A percentile compares a stretch with the other conserved stretches of the same genome.
These are phyloP conservation scores for Babylonia areolata DNA, from an alignment of 1,140 invertebrate genomes.

Conservation along the genomic window DNA sequence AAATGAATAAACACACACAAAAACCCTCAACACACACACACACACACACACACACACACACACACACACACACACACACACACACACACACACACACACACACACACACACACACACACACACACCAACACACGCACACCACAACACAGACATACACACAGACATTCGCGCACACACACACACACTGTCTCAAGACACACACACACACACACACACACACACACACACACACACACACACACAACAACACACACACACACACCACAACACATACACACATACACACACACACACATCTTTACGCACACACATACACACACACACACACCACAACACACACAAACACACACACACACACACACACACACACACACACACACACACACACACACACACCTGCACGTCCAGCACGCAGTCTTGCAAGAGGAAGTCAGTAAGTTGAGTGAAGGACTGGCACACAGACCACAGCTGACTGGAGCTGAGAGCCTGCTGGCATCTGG, in stretches of 20 bases:
- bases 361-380: slow-evolving; percentile 23
- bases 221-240: slow-evolving; percentile 18
- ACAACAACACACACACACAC: slow-evolving; percentile 18
- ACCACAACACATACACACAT: neutral
- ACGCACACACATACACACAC: slow-evolving; percentile 8
- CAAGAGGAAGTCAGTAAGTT: neutral
- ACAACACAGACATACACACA: neutral
- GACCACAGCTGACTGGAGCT: neutral
- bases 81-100: neutral
- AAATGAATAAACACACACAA: neutral
- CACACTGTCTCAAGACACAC: neutral
- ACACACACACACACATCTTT: neutral
- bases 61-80: neutral
- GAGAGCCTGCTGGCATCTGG: slow-evolving; percentile 11
- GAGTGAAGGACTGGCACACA: neutral
- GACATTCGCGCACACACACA: neutral
- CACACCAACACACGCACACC: neutral
- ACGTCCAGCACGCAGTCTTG: neutral
- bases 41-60: neutral
- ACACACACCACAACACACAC: neutral
- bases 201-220: neutral
- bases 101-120: neutral
- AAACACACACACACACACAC: neutral
- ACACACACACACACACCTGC: slow-evolving; percentile 11
- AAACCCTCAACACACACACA: neutral